A percentile compares a stretch with the other conserved stretches of the same genome.
Conservation (phyloP, 1,140 invertebrate species). For the Mercenaria mercenaria region DNA sequence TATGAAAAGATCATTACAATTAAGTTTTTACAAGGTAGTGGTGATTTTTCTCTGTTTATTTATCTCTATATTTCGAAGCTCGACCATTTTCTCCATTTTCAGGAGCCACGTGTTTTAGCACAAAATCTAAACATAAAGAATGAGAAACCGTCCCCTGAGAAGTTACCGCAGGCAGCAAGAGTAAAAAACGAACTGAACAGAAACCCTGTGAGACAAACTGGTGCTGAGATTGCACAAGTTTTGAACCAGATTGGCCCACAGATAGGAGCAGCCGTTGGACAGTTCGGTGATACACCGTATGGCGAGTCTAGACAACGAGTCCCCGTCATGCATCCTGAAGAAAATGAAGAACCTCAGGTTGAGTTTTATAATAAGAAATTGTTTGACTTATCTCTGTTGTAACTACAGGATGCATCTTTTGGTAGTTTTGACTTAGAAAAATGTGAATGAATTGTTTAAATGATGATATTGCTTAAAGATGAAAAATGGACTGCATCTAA, state of each 20-base stretch:
- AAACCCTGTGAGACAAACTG: background rate
- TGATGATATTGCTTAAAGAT: too few relatives aligned
- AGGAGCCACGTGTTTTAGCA: background rate
- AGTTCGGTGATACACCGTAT: background rate
- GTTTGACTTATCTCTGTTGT: too few relatives aligned
- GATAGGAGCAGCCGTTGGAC: background rate
- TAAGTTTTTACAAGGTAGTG: too few relatives aligned
- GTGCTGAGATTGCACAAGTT: background rate
- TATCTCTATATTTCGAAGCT: too few relatives aligned
- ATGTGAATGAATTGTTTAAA: too few relatives aligned
- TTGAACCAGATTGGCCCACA: background rate
- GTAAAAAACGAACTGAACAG: background rate
- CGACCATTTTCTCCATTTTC: background rate
- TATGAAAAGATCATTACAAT: too few relatives aligned
- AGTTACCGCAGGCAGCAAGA: background rate
- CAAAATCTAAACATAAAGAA: background rate
- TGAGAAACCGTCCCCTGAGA: slow-evolving; percentile 17
- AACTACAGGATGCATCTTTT: too few relatives aligned
- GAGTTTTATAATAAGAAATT: too few relatives aligned
- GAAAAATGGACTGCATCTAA: too few relatives aligned
- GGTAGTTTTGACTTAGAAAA: too few relatives aligned
- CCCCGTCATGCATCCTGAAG: slow-evolving; percentile 17
- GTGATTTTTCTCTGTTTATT: too few relatives aligned
- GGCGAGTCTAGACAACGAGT: background rate
- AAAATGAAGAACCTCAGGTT: slow-evolving; percentile 26